A percentile compares a stretch with the other conserved stretches of the same genome.
Evolutionary conservation across 2,888 invertebrate genomes (phyloP).

Genomic region (Auanema freiburgensis): DNA sequence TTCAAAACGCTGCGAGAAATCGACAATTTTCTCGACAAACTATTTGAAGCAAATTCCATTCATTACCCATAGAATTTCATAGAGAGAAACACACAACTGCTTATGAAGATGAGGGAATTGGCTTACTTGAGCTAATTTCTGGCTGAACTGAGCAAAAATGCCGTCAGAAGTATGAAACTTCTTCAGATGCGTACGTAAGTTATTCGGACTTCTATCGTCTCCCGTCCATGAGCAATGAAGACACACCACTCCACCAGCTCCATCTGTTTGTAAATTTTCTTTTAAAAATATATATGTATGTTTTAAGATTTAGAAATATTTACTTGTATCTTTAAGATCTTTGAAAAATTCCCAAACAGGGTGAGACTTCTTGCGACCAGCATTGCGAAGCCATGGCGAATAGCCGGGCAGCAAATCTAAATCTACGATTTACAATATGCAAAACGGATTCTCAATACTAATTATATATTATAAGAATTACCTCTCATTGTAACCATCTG

Average conservation of each 20-base stretch:
- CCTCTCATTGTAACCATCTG: slow-evolving; percentile 15
- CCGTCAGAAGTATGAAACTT: slow-evolving; percentile 53
- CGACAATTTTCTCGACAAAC: too few relatives aligned
- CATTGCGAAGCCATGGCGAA: slow-evolving; percentile 48
- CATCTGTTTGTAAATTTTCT: slow-evolving; percentile 36
- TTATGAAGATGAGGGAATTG: too few relatives aligned
- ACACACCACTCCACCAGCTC: slow-evolving; percentile 49
- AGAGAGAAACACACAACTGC: too few relatives aligned
- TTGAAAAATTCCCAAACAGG: slow-evolving; percentile 59
- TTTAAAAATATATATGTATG: slow-evolving; percentile 2
- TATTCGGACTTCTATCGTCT: slow-evolving; percentile 56
- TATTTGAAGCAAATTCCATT: too few relatives aligned
- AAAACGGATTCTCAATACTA: slow-evolving; percentile 1
- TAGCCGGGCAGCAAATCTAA: slow-evolving; percentile 18
- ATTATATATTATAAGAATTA: not conserved
- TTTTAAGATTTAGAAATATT: slow-evolving; percentile 15
- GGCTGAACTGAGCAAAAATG: slow-evolving; percentile 47
- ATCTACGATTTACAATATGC: slow-evolving; percentile 5
- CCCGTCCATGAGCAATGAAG: slow-evolving; percentile 52
- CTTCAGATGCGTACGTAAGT: slow-evolving; percentile 55
- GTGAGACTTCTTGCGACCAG: slow-evolving; percentile 54
- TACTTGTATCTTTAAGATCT: slow-evolving; percentile 52
- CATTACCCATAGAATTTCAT: too few relatives aligned
- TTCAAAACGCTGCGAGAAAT: too few relatives aligned
- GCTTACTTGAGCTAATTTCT: slow-evolving; percentile 45